Evolutionary conservation across 2,113 vertebrate genomes (phyloP).

Genomic region (Serilophus lunatus): DNA sequence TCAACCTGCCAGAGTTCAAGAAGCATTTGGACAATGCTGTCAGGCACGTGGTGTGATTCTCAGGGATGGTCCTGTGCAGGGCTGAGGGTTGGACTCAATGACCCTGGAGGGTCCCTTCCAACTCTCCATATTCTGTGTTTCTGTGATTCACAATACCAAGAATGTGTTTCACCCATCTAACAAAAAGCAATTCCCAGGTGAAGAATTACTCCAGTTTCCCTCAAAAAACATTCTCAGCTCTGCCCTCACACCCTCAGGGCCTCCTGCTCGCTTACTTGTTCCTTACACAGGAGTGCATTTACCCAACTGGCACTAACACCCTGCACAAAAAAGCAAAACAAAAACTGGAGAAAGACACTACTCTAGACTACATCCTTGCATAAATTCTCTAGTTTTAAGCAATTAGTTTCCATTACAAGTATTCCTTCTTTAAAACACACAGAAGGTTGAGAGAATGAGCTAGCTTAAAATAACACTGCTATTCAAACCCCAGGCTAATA

Average conservation of each 20-base stretch:
- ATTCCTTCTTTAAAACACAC: background rate
- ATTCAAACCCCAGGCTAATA: background rate
- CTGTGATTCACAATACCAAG: background rate
- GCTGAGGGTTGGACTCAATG: background rate
- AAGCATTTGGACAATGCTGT: background rate
- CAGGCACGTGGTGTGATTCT: background rate
- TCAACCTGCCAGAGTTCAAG: background rate
- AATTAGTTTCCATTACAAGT: background rate
- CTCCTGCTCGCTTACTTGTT: background rate
- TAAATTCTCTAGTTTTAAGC: background rate
- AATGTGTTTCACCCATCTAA: rapidly evolving
- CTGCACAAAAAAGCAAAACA: background rate
- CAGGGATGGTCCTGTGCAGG: background rate
- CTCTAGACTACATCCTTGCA: background rate
- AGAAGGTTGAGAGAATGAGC: background rate
- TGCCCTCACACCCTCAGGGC: background rate
- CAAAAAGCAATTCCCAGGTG: background rate
- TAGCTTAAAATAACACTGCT: background rate
- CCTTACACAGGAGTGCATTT: background rate
- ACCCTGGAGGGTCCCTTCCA: background rate
- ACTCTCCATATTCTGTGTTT: background rate
- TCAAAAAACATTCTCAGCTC: background rate
- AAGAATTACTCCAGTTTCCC: background rate
- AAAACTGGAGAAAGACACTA: background rate
- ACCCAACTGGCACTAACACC: background rate